Evolutionary conservation across 1,140 invertebrate species (phyloP).

Genomic region (Spodoptera frugiperda): DNA sequence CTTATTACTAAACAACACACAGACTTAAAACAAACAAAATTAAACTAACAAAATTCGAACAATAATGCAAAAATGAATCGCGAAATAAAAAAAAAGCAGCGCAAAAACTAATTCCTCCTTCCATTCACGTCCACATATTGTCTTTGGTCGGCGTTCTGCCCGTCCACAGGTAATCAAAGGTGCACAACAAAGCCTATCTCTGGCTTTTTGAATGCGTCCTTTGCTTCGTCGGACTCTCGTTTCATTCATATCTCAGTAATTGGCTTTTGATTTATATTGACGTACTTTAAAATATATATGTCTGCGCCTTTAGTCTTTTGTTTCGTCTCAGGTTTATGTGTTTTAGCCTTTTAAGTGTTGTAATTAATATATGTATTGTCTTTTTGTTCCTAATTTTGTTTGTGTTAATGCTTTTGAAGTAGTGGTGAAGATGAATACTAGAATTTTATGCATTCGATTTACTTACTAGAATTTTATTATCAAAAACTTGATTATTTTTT

Average conservation of each 20-base stretch:
- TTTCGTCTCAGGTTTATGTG: no score
- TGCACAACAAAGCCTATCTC: constrained; percentile 48
- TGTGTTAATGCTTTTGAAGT: no score
- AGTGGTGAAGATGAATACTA: no score
- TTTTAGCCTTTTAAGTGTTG: no score
- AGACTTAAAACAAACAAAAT: constrained; percentile 1
- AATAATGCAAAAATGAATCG: constrained; percentile 11
- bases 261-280: constrained; percentile 47
- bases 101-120: constrained; percentile 49
- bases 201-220: constrained; percentile 46
- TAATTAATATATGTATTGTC: no score
- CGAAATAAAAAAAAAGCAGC: constrained; percentile 26
- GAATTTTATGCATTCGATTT: no score
- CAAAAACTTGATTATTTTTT: no score
- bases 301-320: background rate
- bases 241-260: constrained; percentile 49
- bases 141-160: constrained; percentile 46
- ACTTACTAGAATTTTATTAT: no score
- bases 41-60: constrained; percentile 35
- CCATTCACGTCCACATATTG: constrained; percentile 46
- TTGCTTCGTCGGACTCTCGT: constrained; percentile 40
- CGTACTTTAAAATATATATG: constrained; percentile 18
- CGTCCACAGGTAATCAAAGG: constrained; percentile 50
- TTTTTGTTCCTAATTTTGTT: no score
- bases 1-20: background rate